phyloP scores from a whole-genome alignment of 1,140 invertebrate species.

The Dufourea novaeangliae region DNA sequence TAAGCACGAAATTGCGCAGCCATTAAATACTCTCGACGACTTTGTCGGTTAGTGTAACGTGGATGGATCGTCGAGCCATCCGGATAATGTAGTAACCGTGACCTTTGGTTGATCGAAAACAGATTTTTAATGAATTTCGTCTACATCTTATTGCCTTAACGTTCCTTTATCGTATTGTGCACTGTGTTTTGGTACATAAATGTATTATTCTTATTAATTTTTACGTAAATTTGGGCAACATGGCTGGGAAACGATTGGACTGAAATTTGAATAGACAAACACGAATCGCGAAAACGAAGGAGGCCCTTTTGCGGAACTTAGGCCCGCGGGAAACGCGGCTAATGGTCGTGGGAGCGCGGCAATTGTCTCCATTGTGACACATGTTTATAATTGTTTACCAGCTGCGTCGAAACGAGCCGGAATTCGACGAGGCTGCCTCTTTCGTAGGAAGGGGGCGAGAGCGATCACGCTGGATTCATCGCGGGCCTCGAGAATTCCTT shows the following conservation, averaged over 20 bases:
- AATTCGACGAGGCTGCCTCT: slow-evolving; percentile 39
- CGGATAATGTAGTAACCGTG: neutral
- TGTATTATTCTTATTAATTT: too few species aligned
- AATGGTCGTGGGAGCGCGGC: slow-evolving; percentile 75
- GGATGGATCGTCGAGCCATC: neutral
- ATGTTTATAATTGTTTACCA: slow-evolving; percentile 74
- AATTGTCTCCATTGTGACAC: slow-evolving; percentile 76
- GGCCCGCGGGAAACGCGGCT: slow-evolving; percentile 60
- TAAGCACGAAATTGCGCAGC: neutral
- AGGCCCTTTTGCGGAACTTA: slow-evolving; percentile 33
- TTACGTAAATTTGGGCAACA: too few species aligned
- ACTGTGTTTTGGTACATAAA: too few species aligned
- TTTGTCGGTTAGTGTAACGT: neutral
- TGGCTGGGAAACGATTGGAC: too few species aligned
- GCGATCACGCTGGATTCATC: neutral
- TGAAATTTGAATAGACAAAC: neutral
- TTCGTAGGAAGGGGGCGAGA: neutral
- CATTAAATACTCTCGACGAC: neutral
- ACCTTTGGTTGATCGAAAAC: too few species aligned
- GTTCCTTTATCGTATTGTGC: too few species aligned
- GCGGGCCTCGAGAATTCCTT: neutral
- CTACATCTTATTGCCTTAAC: too few species aligned
- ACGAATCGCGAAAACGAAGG: neutral
- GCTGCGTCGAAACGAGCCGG: slow-evolving; percentile 65
- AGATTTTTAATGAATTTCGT: too few species aligned